A percentile compares a stretch with the other conserved stretches of the same genome.
These are phyloP conservation scores for Pan troglodytes DNA, from an alignment of 2,113 vertebrate species.

Conservation along the genomic window NHGRI_mPanTro3-v2.1_pri NC_072404.2:76105001-76105500, in stretches of 20 bases:
- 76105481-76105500: too few relatives aligned
- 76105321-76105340: not conserved
- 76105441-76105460: not conserved
- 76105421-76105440: not conserved
- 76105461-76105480: not conserved
- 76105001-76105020: too few relatives aligned
- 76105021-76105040: too few relatives aligned
- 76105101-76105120: not conserved
- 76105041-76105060: too few relatives aligned
- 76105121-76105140: not conserved
- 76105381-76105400: not conserved
- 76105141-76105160: not conserved
- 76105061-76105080: too few relatives aligned
- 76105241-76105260: not conserved
- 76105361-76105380: not conserved
- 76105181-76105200: not conserved
- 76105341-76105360: not conserved
- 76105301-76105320: not conserved
- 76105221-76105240: too few relatives aligned
- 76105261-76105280: rapidly evolving
- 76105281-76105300: rapidly evolving
- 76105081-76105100: not conserved
- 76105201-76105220: not conserved
- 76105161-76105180: not conserved
- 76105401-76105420: not conserved